Evolutionary conservation across 2,797 vertebrate genomes (phyloP).

Genomic region (Natrix natrix): DNA sequence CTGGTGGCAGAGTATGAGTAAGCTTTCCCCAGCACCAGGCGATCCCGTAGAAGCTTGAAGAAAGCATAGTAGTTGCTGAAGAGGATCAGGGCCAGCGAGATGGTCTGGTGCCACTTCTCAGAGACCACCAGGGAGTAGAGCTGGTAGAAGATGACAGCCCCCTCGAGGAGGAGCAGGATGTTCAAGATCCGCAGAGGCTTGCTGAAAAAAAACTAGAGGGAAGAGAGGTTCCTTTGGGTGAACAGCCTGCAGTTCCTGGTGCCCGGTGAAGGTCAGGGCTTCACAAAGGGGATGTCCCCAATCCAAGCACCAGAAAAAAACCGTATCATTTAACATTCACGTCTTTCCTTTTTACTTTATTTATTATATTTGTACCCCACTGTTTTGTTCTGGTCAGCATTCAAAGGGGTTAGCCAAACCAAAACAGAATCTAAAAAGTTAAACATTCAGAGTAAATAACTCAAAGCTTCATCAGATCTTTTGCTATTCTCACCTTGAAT

Average conservation of each 20-base stretch:
- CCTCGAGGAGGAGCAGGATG: conserved; percentile 94
- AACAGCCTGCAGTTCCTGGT: rapidly evolving
- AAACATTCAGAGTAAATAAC: not conserved
- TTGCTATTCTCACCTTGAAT: not conserved
- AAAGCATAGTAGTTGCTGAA: conserved; percentile 99
- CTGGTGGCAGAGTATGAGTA: conserved; percentile 86
- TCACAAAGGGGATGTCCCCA: not conserved
- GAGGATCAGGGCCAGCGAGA: conserved; percentile 95
- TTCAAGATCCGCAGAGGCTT: conserved; percentile 96
- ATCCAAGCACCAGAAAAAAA: not conserved
- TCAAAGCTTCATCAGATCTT: not conserved
- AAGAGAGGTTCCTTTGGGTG: not conserved
- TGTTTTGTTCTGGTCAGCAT: not conserved
- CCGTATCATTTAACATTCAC: not conserved
- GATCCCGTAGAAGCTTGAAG: conserved; percentile 97
- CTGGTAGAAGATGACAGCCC: conserved; percentile 96
- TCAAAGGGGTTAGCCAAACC: not conserved
- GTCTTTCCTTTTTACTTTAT: not conserved
- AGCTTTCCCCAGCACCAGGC: conserved; percentile 94
- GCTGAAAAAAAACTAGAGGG: conserved; percentile 95
- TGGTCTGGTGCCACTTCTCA: conserved; percentile 97
- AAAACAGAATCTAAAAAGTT: not conserved
- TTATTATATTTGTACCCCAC: not conserved
- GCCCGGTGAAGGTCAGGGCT: not conserved
- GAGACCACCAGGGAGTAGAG: conserved; percentile 94